Conservation (phyloP, 1,140 invertebrate species). For the Zaprionus kolodkinae region DNA sequence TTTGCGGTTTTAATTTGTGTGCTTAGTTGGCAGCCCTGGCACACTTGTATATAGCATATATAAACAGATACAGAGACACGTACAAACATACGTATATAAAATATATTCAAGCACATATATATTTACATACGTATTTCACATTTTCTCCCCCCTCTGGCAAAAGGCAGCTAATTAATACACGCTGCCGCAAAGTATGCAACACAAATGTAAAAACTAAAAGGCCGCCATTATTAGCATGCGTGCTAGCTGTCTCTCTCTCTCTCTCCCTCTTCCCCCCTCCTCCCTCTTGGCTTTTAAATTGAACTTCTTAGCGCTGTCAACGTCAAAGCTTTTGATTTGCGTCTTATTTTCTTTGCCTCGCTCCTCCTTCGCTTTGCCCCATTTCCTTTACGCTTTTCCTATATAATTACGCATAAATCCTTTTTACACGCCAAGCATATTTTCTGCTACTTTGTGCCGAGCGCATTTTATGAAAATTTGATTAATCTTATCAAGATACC, state of each 20-base stretch:
- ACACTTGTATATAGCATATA: not conserved
- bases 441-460: constrained; percentile 67
- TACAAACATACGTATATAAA: constrained; percentile 1
- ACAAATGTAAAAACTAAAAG: constrained; percentile 69
- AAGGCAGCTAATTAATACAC: constrained; percentile 61
- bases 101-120: not conserved
- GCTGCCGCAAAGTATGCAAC: constrained; percentile 69
- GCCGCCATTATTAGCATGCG: constrained; percentile 20
- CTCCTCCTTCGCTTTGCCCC: not conserved
- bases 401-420: constrained; percentile 82
- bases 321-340: constrained; percentile 65
- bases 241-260: not conserved
- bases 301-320: constrained; percentile 72
- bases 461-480: constrained; percentile 82
- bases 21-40: constrained; percentile 19
- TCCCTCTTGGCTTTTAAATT: not conserved
- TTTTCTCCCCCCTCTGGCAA: not conserved
- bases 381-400: constrained; percentile 73
- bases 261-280: not conserved
- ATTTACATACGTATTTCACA: not conserved
- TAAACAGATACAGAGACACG: not conserved
- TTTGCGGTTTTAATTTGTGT: constrained; percentile 71
- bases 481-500: constrained; percentile 84
- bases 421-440: constrained; percentile 73
- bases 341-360: constrained; percentile 35